phyloP scores from a whole-genome alignment of 2,113 vertebrate genomes.

The Myxocyprinus asiaticus region DNA sequence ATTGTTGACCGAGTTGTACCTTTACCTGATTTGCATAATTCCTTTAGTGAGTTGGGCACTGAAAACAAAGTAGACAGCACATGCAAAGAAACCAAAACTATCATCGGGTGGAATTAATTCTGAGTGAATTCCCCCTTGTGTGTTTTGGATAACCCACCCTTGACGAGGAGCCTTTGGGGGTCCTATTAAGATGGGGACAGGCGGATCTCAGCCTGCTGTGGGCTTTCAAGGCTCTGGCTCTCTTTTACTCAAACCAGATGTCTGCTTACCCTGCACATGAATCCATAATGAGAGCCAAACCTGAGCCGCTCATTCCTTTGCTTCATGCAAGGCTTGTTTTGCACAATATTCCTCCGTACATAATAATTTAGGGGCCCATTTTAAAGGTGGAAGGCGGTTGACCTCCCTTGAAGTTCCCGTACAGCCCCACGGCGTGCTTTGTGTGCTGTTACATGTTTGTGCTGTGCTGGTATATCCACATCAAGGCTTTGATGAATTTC shows the following conservation, averaged over 20 bases:
- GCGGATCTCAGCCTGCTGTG: constrained; percentile 12
- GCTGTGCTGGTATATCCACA: constrained; percentile 36
- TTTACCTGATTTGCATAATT: no score
- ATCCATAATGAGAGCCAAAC: constrained; percentile 36
- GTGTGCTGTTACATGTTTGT: constrained; percentile 54
- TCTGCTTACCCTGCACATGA: constrained; percentile 25
- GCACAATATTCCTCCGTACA: constrained; percentile 5
- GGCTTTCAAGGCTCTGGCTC: constrained; percentile 37
- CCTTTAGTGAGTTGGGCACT: no score
- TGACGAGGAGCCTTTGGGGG: constrained; percentile 35
- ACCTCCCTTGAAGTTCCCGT: constrained; percentile 36
- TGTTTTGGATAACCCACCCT: constrained; percentile 32
- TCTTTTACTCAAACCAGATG: constrained; percentile 64
- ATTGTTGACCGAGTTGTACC: no score
- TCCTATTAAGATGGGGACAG: constrained; percentile 16
- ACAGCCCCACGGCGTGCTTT: not conserved
- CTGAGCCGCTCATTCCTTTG: constrained; percentile 9
- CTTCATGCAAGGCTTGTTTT: constrained; percentile 18
- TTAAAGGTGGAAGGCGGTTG: constrained; percentile 4
- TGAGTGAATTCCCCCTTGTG: not conserved
- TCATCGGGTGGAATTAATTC: not conserved
- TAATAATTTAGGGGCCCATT: constrained; percentile 26
- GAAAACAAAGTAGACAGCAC: no score
- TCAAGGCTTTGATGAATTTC: constrained; percentile 8
- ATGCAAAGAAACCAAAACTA: no score